phyloP scores from a whole-genome alignment of 1,140 invertebrate species.

The Hycleus phaleratus region DNA sequence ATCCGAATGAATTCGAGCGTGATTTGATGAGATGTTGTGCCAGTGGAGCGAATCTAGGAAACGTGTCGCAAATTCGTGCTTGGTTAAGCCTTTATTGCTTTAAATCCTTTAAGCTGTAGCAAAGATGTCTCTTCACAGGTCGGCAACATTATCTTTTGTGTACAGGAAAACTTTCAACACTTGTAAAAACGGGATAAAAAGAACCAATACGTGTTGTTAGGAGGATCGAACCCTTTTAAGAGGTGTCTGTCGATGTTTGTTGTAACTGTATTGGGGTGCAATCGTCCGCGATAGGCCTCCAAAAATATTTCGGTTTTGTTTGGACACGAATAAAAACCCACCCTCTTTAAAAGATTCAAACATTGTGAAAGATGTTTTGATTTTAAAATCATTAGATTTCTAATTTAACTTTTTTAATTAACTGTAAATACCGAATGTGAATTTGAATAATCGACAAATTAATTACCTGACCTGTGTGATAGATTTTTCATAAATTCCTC shows the following conservation, averaged over 20 bases:
- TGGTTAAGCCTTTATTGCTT: conserved; percentile 10
- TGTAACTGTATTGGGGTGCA: conserved; percentile 6
- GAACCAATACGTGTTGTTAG: conserved; percentile 3
- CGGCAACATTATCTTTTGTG: neutral
- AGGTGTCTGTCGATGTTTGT: conserved; percentile 7
- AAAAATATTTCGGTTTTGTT: neutral
- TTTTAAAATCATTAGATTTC: neutral
- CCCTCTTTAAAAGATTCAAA: neutral
- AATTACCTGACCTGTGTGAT: neutral
- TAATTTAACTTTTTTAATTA: conserved; percentile 1
- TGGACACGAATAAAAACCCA: too few relatives aligned
- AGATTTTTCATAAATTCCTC: neutral
- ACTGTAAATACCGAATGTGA: neutral
- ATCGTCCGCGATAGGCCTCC: neutral
- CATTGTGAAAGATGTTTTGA: neutral
- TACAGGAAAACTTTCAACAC: neutral
- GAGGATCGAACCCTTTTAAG: conserved; percentile 17
- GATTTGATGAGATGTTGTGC: neutral
- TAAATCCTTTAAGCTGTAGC: conserved; percentile 8
- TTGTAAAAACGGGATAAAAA: conserved; percentile 12
- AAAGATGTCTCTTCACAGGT: neutral
- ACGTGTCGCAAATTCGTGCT: conserved; percentile 5
- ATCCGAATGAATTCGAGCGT: too few relatives aligned
- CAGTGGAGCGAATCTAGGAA: neutral
- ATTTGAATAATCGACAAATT: neutral